Evolutionary conservation across 2,797 vertebrate genomes (phyloP), one percentile per base, ranked within the genome.

Genomic region (Lates japonicus): DNA sequence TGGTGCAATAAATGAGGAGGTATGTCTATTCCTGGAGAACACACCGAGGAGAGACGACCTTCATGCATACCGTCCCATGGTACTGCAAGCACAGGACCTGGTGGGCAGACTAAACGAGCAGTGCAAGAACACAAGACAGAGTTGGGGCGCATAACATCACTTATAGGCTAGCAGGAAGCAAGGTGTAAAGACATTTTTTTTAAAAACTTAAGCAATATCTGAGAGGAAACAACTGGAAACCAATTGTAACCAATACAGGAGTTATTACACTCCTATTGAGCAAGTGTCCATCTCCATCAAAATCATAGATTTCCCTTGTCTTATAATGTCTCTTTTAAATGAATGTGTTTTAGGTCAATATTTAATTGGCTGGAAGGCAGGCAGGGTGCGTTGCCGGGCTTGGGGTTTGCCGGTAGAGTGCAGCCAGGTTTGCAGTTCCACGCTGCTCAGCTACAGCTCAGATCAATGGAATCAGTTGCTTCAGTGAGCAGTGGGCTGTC

Each of bases 401-500:
- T 29, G 25, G 49, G 71, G 44, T 58, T 57, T 60, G 70, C 49
- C 80, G 70, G 61, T 57, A 33, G 64, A 73, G 22, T 58, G 77
- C 76, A 65, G 68, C 62, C 81, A 57, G 69, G 81, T 74, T 52
- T 61, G 51, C 33, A 13, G 62, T 74, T 73, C 63, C 63, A 11
- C 13, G 70, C 67, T 85, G 85, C 72, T 87, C 76, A 16, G 19
- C 88, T 70, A 8, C 41, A 22, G 77, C n/a, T 6, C 20, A 2
- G 65, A 85, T 90, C 89, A 68, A 89, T 89, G 65, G 52, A 51
- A 72, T 83, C 61, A 68, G 59, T 33, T 19, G 76, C 79, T 59
- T 54, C 86, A 60, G 65, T 60, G 70, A 88, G 79, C 76, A 70
- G 46, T 70, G 46, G 42, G 57, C 33, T 75, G 70, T 49, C 78